Evolutionary conservation across 2,888 invertebrate genomes (phyloP).

Genomic region (Seladonia tumulorum): DNA sequence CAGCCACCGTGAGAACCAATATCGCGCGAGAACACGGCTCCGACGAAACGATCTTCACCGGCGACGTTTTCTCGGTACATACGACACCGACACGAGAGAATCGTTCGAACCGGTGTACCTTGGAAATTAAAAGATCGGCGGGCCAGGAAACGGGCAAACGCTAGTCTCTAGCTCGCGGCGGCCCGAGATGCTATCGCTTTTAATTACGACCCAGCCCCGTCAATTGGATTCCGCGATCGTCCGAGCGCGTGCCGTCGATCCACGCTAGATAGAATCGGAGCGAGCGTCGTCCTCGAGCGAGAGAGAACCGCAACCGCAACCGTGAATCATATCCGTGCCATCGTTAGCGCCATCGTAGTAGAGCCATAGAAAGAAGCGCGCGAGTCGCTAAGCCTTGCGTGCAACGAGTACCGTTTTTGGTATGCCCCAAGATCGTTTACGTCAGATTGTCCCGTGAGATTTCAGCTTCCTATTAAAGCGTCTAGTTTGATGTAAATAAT

Average conservation of each 20-base stretch:
- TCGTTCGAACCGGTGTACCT: not conserved
- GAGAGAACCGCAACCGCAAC: slow-evolving; percentile 33
- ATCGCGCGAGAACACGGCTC: not conserved
- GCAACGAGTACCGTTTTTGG: not conserved
- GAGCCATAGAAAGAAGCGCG: slow-evolving; percentile 24
- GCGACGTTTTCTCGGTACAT: not conserved
- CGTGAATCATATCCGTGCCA: slow-evolving; percentile 49
- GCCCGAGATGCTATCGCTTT: slow-evolving; percentile 57
- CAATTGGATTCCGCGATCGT: slow-evolving; percentile 54
- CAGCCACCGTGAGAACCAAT: not conserved
- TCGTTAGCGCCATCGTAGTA: slow-evolving; percentile 39
- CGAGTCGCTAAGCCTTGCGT: not conserved
- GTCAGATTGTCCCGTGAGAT: not conserved
- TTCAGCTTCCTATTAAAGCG: not conserved
- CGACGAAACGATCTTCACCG: not conserved
- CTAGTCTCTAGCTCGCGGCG: slow-evolving; percentile 32
- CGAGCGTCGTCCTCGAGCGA: slow-evolving; percentile 34
- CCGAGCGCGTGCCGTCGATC: slow-evolving; percentile 37
- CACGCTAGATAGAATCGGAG: slow-evolving; percentile 18
- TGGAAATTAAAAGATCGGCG: slow-evolving; percentile 2
- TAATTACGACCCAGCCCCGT: slow-evolving; percentile 52
- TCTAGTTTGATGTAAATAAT: slow-evolving; percentile 15
- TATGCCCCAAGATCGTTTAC: not conserved
- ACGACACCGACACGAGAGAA: not conserved
- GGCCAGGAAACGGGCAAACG: slow-evolving; percentile 35